phyloP scores from a whole-genome alignment of 2,888 invertebrate species.

The Temnothorax unifasciatus region DNA sequence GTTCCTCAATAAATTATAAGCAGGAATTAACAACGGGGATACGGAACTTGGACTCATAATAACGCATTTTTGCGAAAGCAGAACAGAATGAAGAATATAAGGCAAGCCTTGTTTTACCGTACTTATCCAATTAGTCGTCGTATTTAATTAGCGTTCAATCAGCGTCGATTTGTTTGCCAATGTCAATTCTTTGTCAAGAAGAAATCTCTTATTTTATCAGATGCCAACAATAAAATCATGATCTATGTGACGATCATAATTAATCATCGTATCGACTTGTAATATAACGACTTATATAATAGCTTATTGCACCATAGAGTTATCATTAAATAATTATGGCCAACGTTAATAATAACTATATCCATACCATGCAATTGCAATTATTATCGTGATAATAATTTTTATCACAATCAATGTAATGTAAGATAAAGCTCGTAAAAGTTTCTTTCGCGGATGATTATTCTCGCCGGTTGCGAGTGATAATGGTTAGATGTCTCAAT shows the following conservation, averaged over 20 bases:
- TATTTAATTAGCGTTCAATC: constrained; percentile 31
- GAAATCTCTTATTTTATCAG: background rate
- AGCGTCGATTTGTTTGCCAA: background rate
- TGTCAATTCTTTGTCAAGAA: background rate
- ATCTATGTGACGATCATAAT: background rate
- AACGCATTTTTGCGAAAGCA: background rate
- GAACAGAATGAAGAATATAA: background rate
- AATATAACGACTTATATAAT: background rate
- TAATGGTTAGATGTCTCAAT: background rate
- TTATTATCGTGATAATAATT: background rate
- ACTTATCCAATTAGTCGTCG: constrained; percentile 33
- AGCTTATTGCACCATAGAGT: background rate
- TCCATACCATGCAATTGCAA: background rate
- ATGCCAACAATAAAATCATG: background rate
- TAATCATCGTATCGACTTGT: background rate
- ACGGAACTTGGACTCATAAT: constrained; percentile 15
- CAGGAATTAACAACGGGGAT: constrained; percentile 21
- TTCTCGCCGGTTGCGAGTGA: background rate
- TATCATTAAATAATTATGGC: background rate
- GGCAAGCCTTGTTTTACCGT: background rate
- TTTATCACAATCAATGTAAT: background rate
- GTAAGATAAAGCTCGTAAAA: background rate
- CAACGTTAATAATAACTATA: background rate
- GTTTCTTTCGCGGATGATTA: background rate
- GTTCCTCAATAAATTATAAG: constrained; percentile 41